A percentile compares a stretch with the other conserved stretches of the same genome.
phyloP scores from a whole-genome alignment of 2,797 vertebrate genomes.

The Cossypha caffra region DNA sequence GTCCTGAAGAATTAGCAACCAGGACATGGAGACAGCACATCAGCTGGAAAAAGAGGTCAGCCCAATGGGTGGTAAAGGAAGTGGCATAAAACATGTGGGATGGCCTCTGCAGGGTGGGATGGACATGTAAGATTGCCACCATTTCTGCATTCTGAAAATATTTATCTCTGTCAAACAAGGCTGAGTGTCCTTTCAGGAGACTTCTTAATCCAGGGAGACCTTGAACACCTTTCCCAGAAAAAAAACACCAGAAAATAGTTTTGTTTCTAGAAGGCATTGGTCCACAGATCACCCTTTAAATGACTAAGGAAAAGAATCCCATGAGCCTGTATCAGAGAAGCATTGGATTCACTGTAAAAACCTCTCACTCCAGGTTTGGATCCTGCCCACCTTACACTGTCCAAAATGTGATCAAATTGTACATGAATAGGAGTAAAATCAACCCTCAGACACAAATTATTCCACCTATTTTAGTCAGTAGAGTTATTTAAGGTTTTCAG shows the following conservation, averaged over 20 bases:
- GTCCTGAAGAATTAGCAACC: neutral
- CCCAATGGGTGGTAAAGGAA: neutral
- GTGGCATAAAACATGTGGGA: neutral
- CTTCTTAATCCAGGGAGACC: neutral
- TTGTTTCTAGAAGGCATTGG: neutral
- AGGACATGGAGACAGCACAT: accelerated
- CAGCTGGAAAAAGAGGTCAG: neutral
- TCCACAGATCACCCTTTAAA: neutral
- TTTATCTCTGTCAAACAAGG: neutral
- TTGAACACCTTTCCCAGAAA: neutral
- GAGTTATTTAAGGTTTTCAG: neutral
- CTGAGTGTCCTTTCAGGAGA: neutral
- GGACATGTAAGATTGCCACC: neutral
- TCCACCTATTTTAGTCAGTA: neutral
- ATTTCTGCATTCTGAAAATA: neutral
- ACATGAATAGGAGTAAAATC: neutral
- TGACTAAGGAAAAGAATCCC: neutral
- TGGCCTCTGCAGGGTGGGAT: neutral
- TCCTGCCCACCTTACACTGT: neutral
- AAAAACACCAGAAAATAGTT: neutral
- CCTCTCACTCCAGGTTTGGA: neutral
- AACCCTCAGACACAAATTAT: neutral
- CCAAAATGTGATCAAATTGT: neutral
- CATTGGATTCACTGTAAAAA: neutral
- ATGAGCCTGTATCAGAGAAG: neutral